Conservation (phyloP, 2,797 vertebrate genomes). For the Melanogrammus aeglefinus region DNA sequence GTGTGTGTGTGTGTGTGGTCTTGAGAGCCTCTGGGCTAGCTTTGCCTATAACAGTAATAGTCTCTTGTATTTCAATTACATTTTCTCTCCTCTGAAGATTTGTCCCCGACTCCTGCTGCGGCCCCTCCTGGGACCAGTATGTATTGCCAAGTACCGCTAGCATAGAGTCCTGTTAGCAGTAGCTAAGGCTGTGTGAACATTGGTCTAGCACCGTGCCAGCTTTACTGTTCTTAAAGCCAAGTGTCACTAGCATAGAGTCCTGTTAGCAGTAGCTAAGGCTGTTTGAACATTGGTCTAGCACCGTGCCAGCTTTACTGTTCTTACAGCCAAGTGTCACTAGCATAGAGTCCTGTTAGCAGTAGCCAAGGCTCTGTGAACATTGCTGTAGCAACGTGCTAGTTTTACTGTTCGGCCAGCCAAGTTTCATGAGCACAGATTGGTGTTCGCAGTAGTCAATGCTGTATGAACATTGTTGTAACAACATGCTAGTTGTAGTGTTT, state of each 20-base stretch:
- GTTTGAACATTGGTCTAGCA: slow-evolving; percentile 20
- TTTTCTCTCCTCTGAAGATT: slow-evolving; percentile 58
- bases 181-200: slow-evolving; percentile 28
- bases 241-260: slow-evolving; percentile 37
- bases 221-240: slow-evolving; percentile 34
- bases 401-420: slow-evolving; percentile 32
- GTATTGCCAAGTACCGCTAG: slow-evolving; percentile 53
- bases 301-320: too few species aligned
- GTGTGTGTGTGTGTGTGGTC: slow-evolving; percentile 9
- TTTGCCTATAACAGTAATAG: slow-evolving; percentile 59
- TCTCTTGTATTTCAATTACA: slow-evolving; percentile 57
- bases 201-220: not conserved
- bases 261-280: slow-evolving; percentile 25
- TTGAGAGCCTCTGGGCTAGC: slow-evolving; percentile 46
- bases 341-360: slow-evolving; percentile 20
- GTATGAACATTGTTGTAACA: too few species aligned
- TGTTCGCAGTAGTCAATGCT: too few species aligned
- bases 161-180: slow-evolving; percentile 18
- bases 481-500: too few species aligned
- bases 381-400: not conserved
- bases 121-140: slow-evolving; percentile 61
- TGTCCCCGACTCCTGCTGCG: slow-evolving; percentile 64
- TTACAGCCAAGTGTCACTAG: slow-evolving; percentile 49
- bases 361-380: slow-evolving; percentile 29
- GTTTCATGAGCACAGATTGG: slow-evolving; percentile 36